Evolutionary conservation across 2,797 vertebrate species (phyloP), one percentile per base, ranked within the genome.

Genomic region (Silurus aristotelis): DNA sequence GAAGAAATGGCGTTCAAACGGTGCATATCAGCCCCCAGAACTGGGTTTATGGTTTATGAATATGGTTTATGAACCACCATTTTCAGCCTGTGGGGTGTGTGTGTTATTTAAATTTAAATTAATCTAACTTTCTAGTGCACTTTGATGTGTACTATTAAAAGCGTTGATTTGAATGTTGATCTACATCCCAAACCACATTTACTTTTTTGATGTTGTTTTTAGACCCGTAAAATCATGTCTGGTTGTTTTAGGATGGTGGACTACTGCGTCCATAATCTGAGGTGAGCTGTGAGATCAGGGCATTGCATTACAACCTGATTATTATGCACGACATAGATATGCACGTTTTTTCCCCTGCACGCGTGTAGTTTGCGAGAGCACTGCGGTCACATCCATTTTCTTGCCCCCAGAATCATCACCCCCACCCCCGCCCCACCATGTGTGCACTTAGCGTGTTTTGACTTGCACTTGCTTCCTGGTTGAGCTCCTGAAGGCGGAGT

Each of bases 391-490:
- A 31, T 84, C 73, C 52, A 70, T 78, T 68, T 85, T 87, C 86
- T 70, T 76, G 83, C 19, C 19, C 76, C 58, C 31, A 4, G 1
- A 6, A 22, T 52, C 10, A 52, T 8, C 64, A 75, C 27, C 66
- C 48, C 76, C 83, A 4, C 27, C 19, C 48, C 76, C 83, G 6
- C 27, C 19, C 20, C 77, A 73, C 63, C 68, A 48, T 82, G 55
- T 76, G 81, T 64, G 82, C 78, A 66, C 27, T 78, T 60, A 60
- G 85, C 86, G 85, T 90, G 89, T 90, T 86, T 88, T 86, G 77
- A 90, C 87, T 90, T 86, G 55, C 85, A 85, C 83, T 84, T 88
- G 90, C 91, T 92, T 92, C 91, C 91, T 91, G 91, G 90, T 91
- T 90, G 79, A 83, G 75, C 60, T 85, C 48, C 73, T 78, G 66